Evolutionary conservation across 1,140 invertebrate genomes (phyloP).

Genomic region (Drosophila mojavensis): DNA sequence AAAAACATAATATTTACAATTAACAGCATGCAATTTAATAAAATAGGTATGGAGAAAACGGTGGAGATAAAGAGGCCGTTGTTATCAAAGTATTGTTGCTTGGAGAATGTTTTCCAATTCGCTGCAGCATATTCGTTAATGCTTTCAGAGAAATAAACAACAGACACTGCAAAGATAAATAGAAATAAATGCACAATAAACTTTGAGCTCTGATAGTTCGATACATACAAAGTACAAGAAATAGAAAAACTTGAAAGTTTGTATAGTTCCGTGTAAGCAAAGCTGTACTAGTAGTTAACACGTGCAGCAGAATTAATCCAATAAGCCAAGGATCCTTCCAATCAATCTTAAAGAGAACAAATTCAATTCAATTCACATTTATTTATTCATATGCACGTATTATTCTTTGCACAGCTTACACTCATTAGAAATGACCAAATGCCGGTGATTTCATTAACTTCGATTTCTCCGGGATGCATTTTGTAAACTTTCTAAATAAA

Average conservation of each 20-base stretch:
- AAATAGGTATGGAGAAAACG: slow-evolving; percentile 94
- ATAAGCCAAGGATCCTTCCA: slow-evolving; percentile 95
- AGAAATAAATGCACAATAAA: not conserved
- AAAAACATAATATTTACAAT: slow-evolving; percentile 89
- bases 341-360: slow-evolving; percentile 89
- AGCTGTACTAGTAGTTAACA: slow-evolving; percentile 90
- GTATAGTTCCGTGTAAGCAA: slow-evolving; percentile 92
- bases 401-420: slow-evolving; percentile 84
- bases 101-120: slow-evolving; percentile 93
- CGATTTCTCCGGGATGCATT: slow-evolving; percentile 81
- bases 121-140: slow-evolving; percentile 94
- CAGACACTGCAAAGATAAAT: slow-evolving; percentile 86
- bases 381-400: no score
- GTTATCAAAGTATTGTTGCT: slow-evolving; percentile 96
- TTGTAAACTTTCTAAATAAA: not conserved
- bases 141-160: slow-evolving; percentile 94
- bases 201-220: not conserved
- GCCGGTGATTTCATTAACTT: slow-evolving; percentile 87
- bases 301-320: slow-evolving; percentile 89
- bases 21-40: slow-evolving; percentile 96
- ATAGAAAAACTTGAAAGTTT: slow-evolving; percentile 93
- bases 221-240: slow-evolving; percentile 91
- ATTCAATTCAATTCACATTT: not conserved
- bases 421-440: slow-evolving; percentile 86
- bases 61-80: slow-evolving; percentile 96